Percentiles rank a stretch among this genome's conserved stretches.
Evolutionary conservation across 2,888 invertebrate genomes (phyloP).

Genomic region (Hoplodrina ambigua): DNA sequence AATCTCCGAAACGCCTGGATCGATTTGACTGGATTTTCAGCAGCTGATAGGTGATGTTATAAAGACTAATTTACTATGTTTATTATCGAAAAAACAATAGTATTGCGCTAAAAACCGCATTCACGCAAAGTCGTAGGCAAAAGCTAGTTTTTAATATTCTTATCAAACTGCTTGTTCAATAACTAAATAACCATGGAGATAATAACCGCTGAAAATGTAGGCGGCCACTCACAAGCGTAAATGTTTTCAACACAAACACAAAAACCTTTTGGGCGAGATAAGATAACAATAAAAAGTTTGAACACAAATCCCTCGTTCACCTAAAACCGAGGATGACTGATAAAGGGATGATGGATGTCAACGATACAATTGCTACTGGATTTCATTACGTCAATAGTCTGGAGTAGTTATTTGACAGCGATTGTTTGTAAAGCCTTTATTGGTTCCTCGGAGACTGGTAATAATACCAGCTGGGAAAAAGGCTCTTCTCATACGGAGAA

Average conservation of each 20-base stretch:
- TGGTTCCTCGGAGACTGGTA: background rate
- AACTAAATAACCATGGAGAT: conserved; percentile 29
- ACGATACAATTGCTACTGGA: conserved; percentile 28
- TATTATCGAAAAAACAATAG: too few species aligned
- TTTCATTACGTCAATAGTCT: conserved; percentile 30
- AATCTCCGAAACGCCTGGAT: too few species aligned
- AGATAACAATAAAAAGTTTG: conserved; percentile 70
- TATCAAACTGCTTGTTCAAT: conserved; percentile 37
- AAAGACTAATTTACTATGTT: too few species aligned
- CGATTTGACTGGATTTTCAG: too few species aligned
- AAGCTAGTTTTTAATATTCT: background rate
- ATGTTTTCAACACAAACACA: conserved; percentile 69
- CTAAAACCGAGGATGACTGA: conserved; percentile 50
- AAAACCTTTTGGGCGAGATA: conserved; percentile 73
- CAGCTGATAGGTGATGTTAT: too few species aligned
- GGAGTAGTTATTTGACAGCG: background rate
- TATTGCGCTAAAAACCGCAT: too few species aligned
- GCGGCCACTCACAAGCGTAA: conserved; percentile 61
- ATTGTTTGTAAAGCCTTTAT: conserved; percentile 2
- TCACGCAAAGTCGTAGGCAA: background rate
- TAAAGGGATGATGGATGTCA: conserved; percentile 38
- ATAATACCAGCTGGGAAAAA: background rate
- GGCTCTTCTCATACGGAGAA: too few species aligned
- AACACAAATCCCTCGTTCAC: conserved; percentile 43
- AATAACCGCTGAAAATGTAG: conserved; percentile 31